Evolutionary conservation across 2,888 invertebrate species (phyloP).

Genomic region (Drosophila rubida): DNA sequence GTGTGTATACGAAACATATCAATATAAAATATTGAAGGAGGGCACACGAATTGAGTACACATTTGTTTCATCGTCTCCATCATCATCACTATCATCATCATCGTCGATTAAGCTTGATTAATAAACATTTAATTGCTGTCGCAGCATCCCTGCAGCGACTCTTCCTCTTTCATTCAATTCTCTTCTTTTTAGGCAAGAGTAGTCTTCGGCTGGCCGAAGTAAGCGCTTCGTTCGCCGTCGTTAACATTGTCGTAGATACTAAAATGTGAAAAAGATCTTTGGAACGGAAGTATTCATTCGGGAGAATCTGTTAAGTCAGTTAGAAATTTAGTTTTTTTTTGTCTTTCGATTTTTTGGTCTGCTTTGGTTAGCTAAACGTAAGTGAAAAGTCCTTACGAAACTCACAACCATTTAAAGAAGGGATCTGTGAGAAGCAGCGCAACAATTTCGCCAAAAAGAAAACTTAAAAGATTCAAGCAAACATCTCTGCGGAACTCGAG

Average conservation of each 20-base stretch:
- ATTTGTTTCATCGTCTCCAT: slow-evolving; percentile 16
- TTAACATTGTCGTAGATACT: slow-evolving; percentile 1
- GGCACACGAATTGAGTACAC: slow-evolving; percentile 69
- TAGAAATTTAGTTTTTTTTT: slow-evolving; percentile 17
- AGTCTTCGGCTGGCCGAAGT: slow-evolving; percentile 20
- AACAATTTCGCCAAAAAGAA: not conserved
- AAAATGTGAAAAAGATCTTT: slow-evolving; percentile 13
- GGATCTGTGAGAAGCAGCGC: slow-evolving; percentile 22
- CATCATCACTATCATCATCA: not conserved
- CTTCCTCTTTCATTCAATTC: not conserved
- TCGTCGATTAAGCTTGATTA: slow-evolving; percentile 4
- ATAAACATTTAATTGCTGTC: not conserved
- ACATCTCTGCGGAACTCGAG: not conserved
- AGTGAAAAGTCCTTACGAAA: slow-evolving; percentile 30
- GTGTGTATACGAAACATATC: slow-evolving; percentile 40
- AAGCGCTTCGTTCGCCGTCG: not conserved
- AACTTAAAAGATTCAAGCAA: slow-evolving; percentile 9
- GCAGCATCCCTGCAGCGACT: not conserved
- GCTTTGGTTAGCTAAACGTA: slow-evolving; percentile 45
- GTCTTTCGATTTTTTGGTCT: slow-evolving; percentile 30
- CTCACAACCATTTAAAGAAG: slow-evolving; percentile 70
- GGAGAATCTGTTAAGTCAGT: slow-evolving; percentile 14
- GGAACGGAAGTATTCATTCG: slow-evolving; percentile 18
- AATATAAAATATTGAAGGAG: slow-evolving; percentile 63
- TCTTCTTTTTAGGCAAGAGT: not conserved